Conservation (phyloP, 2,888 invertebrate genomes). For the Cryptus armator region DNA sequence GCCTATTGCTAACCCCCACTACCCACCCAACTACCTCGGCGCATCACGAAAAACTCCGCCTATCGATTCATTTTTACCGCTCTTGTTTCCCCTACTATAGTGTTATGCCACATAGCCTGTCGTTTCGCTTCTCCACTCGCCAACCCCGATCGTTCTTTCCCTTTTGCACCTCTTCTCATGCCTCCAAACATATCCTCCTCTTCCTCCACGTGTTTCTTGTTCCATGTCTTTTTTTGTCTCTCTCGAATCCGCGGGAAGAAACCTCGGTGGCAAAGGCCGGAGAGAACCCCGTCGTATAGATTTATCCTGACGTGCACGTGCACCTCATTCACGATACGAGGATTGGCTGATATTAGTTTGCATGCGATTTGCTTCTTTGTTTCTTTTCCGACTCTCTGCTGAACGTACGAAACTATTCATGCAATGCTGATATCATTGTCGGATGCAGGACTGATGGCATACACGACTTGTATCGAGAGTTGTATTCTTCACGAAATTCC, state of each 20-base stretch:
- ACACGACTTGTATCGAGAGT: no score
- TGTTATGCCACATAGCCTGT: conserved; percentile 7
- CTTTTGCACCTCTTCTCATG: conserved; percentile 27
- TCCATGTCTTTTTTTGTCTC: conserved; percentile 31
- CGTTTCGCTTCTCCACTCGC: conserved; percentile 25
- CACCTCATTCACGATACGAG: conserved; percentile 42
- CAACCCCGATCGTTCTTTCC: conserved; percentile 45
- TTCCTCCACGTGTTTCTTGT: conserved; percentile 46
- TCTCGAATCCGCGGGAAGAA: conserved; percentile 9
- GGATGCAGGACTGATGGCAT: background rate
- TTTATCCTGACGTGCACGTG: conserved; percentile 31
- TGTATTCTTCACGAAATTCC: background rate
- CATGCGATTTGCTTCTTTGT: background rate
- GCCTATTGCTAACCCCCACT: conserved; percentile 78
- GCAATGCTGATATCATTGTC: background rate
- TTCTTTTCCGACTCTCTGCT: background rate
- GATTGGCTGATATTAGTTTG: conserved; percentile 14
- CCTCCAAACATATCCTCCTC: conserved; percentile 49
- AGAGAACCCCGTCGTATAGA: conserved; percentile 4
- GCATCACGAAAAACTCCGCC: conserved; percentile 84
- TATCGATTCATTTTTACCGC: conserved; percentile 85
- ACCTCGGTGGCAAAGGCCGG: conserved; percentile 4
- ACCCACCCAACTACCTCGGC: conserved; percentile 71
- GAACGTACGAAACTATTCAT: background rate
- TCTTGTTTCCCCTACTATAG: conserved; percentile 75